Conservation (phyloP, 2,113 vertebrate species). For the Tylochromis polylepis region DNA sequence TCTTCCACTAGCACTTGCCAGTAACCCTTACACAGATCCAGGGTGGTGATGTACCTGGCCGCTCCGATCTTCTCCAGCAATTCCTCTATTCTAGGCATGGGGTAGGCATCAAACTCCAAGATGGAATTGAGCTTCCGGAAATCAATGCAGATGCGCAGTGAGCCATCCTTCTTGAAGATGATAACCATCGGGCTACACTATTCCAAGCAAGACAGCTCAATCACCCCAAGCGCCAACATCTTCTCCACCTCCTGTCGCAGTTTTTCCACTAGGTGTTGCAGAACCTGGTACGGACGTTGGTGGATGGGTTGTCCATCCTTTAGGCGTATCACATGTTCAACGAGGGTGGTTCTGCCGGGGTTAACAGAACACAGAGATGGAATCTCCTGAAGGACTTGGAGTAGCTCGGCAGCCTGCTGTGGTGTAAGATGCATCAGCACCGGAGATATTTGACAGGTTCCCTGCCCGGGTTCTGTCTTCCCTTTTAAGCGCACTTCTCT, state of each 20-base stretch:
- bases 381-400: not conserved
- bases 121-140: not conserved
- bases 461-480: rapidly evolving
- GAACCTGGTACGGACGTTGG: not conserved
- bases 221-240: not conserved
- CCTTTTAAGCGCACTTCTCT: not conserved
- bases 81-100: not conserved
- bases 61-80: not conserved
- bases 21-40: not conserved
- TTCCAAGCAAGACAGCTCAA: rapidly evolving
- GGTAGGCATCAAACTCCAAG: not conserved
- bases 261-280: rapidly evolving
- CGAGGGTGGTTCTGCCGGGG: not conserved
- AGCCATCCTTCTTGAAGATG: not conserved
- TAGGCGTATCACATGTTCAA: not conserved
- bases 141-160: rapidly evolving
- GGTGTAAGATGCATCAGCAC: not conserved
- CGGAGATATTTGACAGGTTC: rapidly evolving
- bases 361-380: not conserved
- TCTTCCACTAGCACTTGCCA: not conserved
- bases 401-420: not conserved
- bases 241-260: rapidly evolving
- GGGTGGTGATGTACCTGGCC: not conserved
- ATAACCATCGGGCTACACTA: not conserved
- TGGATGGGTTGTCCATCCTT: not conserved